Conservation (phyloP, 2,797 vertebrate species). For the Gymnocypris eckloni region DNA sequence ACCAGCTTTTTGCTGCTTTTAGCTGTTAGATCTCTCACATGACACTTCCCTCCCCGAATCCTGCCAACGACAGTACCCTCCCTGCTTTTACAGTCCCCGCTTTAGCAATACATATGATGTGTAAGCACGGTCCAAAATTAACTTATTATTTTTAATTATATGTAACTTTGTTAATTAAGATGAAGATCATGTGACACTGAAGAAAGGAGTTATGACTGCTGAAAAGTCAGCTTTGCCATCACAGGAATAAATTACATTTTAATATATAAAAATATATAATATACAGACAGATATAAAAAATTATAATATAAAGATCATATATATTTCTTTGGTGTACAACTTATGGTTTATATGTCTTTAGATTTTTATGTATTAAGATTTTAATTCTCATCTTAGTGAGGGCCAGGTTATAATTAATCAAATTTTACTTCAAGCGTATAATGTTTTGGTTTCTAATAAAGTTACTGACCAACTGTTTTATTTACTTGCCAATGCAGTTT, state of each 20-base stretch:
- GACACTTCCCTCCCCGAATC: background rate
- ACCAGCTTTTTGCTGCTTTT: conserved; percentile 45
- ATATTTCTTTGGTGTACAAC: too few species aligned
- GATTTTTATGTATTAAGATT: too few species aligned
- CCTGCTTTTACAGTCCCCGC: conserved; percentile 21
- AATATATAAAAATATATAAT: too few species aligned
- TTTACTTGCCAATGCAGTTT: background rate
- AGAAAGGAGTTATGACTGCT: too few species aligned
- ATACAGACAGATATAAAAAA: too few species aligned
- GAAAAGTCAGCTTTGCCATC: too few species aligned
- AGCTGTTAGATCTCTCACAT: conserved; percentile 19
- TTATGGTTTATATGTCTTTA: too few species aligned
- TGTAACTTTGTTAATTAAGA: background rate
- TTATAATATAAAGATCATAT: too few species aligned
- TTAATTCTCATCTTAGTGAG: background rate
- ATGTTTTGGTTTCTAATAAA: background rate
- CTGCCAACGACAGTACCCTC: background rate
- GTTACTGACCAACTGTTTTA: background rate
- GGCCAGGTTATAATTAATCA: background rate
- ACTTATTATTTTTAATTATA: background rate
- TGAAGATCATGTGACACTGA: too few species aligned
- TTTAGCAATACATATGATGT: conserved; percentile 24
- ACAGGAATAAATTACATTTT: too few species aligned
- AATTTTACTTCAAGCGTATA: background rate
- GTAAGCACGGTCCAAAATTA: conserved; percentile 24